Percentiles rank a stretch among this genome's conserved stretches.
Conservation (phyloP, 1,140 invertebrate genomes). For the Leptopilina boulardi region DNA sequence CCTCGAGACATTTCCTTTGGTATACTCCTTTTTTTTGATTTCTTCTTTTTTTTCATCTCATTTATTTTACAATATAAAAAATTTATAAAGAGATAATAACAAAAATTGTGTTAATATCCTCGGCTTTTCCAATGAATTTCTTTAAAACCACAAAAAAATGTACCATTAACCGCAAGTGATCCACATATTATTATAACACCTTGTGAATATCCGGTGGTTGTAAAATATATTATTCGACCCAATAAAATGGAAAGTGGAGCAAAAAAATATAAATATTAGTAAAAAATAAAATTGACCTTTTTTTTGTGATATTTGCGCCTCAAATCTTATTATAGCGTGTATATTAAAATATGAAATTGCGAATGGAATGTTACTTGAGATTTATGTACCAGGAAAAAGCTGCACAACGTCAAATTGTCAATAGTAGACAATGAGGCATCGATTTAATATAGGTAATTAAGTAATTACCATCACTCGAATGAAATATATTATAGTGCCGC, state of each 20-base stretch:
- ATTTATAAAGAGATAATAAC: neutral
- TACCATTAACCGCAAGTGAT: neutral
- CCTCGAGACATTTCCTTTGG: constrained; percentile 48
- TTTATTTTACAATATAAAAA: constrained; percentile 33
- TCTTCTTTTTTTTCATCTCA: constrained; percentile 36
- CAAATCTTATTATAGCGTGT: neutral
- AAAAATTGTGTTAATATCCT: constrained; percentile 1
- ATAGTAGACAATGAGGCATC: constrained; percentile 5
- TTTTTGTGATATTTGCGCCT: neutral
- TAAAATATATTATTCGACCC: neutral
- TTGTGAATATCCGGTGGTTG: constrained; percentile 12
- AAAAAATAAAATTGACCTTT: neutral
- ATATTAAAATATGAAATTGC: too few species aligned
- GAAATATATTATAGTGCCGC: constrained; percentile 49
- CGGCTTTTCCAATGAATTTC: neutral
- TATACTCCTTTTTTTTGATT: constrained; percentile 34
- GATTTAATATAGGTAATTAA: constrained; percentile 5
- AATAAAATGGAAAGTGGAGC: neutral
- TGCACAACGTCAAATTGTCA: neutral
- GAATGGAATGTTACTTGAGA: neutral
- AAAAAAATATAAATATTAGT: too few species aligned
- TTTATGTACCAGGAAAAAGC: neutral
- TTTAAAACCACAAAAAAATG: neutral
- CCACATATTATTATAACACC: constrained; percentile 6
- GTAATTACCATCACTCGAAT: constrained; percentile 14